Conservation (phyloP, 2,113 vertebrate genomes). For the Oryctolagus cuniculus region DNA sequence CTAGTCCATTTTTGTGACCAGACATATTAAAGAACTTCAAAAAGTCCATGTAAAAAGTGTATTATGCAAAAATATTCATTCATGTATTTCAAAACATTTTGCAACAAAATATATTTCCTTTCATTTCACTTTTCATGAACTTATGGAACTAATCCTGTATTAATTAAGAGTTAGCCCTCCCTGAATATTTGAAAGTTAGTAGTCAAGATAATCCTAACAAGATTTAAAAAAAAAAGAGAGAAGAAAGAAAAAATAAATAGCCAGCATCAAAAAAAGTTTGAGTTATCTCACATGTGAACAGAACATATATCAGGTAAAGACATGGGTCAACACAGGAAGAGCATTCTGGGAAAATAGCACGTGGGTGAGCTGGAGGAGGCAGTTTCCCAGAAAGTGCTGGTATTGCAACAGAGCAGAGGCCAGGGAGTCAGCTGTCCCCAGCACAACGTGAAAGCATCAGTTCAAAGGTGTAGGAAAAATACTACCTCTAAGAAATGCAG, state of each 20-base stretch:
- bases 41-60: no score
- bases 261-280: background rate
- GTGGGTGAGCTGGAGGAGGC: fast-evolving
- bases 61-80: no score
- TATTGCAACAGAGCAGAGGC: fast-evolving
- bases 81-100: no score
- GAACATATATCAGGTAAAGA: background rate
- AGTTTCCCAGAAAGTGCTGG: background rate
- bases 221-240: background rate
- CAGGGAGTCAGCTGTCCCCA: background rate
- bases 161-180: background rate
- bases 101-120: no score
- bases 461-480: background rate
- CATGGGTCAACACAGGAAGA: fast-evolving
- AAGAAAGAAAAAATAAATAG: background rate
- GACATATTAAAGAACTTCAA: background rate
- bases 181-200: background rate
- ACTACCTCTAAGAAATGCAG: background rate
- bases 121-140: no score
- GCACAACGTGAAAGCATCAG: fast-evolving
- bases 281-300: fast-evolving
- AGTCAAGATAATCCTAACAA: background rate
- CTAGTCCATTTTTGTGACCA: background rate
- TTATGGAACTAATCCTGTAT: background rate
- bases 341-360: background rate